Percentiles rank a stretch among this genome's conserved stretches.
These are phyloP conservation scores for Agriopis aurantiaria DNA, from an alignment of 2,888 invertebrate species.

Conservation along the genomic window DNA sequence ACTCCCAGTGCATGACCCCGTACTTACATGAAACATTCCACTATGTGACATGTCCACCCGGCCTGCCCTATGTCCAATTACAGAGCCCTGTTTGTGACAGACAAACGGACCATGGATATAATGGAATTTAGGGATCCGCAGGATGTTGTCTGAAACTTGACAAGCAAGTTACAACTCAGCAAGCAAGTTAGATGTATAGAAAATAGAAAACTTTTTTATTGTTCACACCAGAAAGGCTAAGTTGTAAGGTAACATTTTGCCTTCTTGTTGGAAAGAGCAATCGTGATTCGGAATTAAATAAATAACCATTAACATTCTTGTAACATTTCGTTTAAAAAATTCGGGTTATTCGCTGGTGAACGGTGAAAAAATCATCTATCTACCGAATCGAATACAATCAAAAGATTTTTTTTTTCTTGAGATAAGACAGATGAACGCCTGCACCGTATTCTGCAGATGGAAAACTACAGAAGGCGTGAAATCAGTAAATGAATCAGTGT, in stretches of 20 bases:
- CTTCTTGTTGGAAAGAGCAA: not conserved
- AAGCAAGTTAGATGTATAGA: not conserved
- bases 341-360: too few relatives aligned
- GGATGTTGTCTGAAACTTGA: constrained; percentile 1
- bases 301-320: not conserved
- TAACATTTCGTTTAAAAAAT: not conserved
- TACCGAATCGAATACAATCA: too few relatives aligned
- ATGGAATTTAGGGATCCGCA: constrained; percentile 21
- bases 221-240: too few relatives aligned
- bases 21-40: constrained; percentile 33
- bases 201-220: too few relatives aligned
- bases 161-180: not conserved
- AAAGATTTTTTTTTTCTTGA: too few relatives aligned
- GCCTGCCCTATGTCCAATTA: constrained; percentile 44
- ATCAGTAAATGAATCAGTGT: too few relatives aligned
- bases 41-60: constrained; percentile 34
- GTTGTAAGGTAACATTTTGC: not conserved
- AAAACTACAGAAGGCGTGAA: too few relatives aligned
- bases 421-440: too few relatives aligned
- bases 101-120: constrained; percentile 11
- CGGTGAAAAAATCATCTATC: too few relatives aligned
- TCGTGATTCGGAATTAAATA: not conserved
- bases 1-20: constrained; percentile 10
- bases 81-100: constrained; percentile 32
- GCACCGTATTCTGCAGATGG: too few relatives aligned